Conservation (phyloP, 2,888 invertebrate genomes). For the Hylaea fasciaria region DNA sequence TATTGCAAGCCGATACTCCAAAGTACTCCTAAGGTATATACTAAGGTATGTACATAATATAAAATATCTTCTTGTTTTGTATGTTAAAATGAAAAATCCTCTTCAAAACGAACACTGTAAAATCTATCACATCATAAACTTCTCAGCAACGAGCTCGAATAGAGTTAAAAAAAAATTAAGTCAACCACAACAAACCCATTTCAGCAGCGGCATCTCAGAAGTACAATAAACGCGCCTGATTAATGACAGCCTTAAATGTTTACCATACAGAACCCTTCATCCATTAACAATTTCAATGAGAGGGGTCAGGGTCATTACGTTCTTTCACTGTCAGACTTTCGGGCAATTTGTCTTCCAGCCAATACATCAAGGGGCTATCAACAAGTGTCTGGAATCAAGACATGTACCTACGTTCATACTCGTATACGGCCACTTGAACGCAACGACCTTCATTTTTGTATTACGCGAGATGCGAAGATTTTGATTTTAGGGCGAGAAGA, state of each 20-base stretch:
- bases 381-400: conserved; percentile 71
- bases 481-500: conserved; percentile 3
- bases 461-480: conserved; percentile 14
- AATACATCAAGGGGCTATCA: conserved; percentile 70
- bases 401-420: too few relatives aligned
- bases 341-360: conserved; percentile 62
- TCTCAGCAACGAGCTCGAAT: too few relatives aligned
- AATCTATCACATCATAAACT: too few relatives aligned
- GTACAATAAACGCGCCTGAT: conserved; percentile 4
- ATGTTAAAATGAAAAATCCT: too few relatives aligned
- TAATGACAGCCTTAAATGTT: conserved; percentile 30
- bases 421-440: conserved; percentile 22
- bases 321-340: conserved; percentile 54
- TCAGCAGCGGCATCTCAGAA: conserved; percentile 3
- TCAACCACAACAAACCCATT: neutral
- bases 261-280: conserved; percentile 34
- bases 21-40: too few relatives aligned
- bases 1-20: too few relatives aligned
- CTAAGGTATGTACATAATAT: too few relatives aligned
- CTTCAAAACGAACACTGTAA: too few relatives aligned
- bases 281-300: conserved; percentile 39
- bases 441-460: conserved; percentile 20
- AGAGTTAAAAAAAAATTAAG: neutral
- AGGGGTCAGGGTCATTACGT: conserved; percentile 50
- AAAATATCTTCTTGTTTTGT: too few relatives aligned